Base-by-base conservation (phyloP, 2,888 invertebrate genomes). In the Dinocampus coccinellae region DNA sequence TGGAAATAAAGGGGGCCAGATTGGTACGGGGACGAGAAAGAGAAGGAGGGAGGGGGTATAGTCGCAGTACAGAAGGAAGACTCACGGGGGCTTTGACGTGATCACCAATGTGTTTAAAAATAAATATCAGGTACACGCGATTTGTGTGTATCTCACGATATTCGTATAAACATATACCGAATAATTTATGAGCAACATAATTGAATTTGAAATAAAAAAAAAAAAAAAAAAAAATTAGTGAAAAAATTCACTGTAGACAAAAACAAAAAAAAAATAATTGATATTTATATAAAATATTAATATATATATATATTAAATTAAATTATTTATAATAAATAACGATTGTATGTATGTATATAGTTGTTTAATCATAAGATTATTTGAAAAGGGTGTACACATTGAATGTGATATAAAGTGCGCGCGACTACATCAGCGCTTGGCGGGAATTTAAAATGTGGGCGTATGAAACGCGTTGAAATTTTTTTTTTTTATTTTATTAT, bases 391-490 rank as follows among this genome's bases (percentile, higher is more conserved):
- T 58, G 10, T 34, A 34, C 7, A 33, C 16, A 16, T 58, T n/a
- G 33, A 34, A 33, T 16, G 58, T n/a, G 16, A 34, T 10, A 58
- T n/a, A 34, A 58, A 29, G 58, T n/a, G 57, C 24, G 57, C 26
- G 57, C 58, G 58, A 11, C n/a, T 16, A 7, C 20, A 16, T 1
- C 47, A 3, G 16, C 16, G 16, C 58, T 58, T 58, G 58, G 58
- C 58, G 58, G 58, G 58, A 58, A 58, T 58, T 58, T 33, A 10
- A 29, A 58, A 58, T 33, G 58, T 58, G 58, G 58, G 58, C 58
- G 58, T 58, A 20, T 58, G 57, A 29, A 57, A n/a, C 57, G 29
- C 24, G 26, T 57, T 13, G n/a, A 57, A 16, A 57, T 57, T 29
- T 34, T 10, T 58, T 58, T 34, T 16, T 55, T 55, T 55, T 55